Evolutionary conservation across 2,888 invertebrate genomes (phyloP).

Genomic region (Sinopyrophorus schimmeli): DNA sequence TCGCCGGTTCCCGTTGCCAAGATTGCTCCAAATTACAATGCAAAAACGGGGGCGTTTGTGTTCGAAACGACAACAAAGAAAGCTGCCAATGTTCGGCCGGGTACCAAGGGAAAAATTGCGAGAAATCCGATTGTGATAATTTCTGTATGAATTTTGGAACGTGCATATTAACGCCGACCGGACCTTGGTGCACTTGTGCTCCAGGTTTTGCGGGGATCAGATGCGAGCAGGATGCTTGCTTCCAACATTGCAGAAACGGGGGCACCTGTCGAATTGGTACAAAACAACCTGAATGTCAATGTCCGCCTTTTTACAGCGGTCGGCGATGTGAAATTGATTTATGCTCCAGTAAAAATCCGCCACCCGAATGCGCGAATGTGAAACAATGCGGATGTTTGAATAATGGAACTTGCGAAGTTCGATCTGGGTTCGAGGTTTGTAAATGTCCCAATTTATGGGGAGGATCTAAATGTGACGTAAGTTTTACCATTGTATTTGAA

Average conservation of each 20-base stretch:
- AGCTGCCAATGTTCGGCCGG: slow-evolving; percentile 63
- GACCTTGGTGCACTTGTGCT: slow-evolving; percentile 51
- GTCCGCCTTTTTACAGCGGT: slow-evolving; percentile 56
- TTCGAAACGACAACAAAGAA: slow-evolving; percentile 50
- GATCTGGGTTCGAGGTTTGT: slow-evolving; percentile 57
- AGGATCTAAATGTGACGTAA: slow-evolving; percentile 60
- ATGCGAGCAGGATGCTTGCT: slow-evolving; percentile 65
- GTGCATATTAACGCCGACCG: slow-evolving; percentile 39
- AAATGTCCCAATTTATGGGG: slow-evolving; percentile 61
- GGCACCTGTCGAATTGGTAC: slow-evolving; percentile 55
- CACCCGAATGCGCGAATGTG: slow-evolving; percentile 20
- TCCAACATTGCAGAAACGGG: slow-evolving; percentile 63
- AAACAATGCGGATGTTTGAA: slow-evolving; percentile 39
- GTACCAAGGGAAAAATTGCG: slow-evolving; percentile 58
- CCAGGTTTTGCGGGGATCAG: slow-evolving; percentile 60
- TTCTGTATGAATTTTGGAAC: slow-evolving; percentile 47
- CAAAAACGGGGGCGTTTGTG: slow-evolving; percentile 65
- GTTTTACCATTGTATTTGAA: slow-evolving; percentile 26
- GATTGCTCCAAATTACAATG: slow-evolving; percentile 63
- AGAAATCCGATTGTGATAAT: slow-evolving; percentile 49
- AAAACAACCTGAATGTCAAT: slow-evolving; percentile 55
- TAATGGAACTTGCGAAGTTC: slow-evolving; percentile 47
- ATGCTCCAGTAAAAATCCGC: slow-evolving; percentile 54
- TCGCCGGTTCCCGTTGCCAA: slow-evolving; percentile 61
- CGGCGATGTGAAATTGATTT: slow-evolving; percentile 59